Evolutionary conservation across 2,113 vertebrate species (phyloP), one percentile per base, ranked within the genome.

Genomic region (Ancistrus triradiatus): DNA sequence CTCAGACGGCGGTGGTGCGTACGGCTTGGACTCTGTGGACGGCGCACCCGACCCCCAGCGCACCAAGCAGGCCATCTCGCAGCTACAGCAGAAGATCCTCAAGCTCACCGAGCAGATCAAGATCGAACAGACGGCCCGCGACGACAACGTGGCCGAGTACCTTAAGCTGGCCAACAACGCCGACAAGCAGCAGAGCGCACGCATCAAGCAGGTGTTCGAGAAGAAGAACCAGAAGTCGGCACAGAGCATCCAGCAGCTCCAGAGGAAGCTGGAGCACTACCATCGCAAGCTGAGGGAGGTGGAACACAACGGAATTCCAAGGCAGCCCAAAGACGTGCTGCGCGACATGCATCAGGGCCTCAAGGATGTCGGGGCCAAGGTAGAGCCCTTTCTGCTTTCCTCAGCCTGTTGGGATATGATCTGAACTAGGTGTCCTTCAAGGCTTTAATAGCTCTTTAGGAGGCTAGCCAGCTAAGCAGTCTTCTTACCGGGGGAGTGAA

Each of bases 181-280:
- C 1, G 96, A 98, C 86, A 93, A 96, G 69, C 95, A 96, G 74
- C 96, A 98, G 86, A 93, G 91, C 0, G 88, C 92, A n/a, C 93
- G 95, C 28, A 97, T 98, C 81, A 98, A 98, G 61, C 95, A 98
- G 71, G 96, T 97, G 72, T 99, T 99, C 52, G 95, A 99, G 85
- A 98, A 99, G 88, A 99, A 99, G 63, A 98, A 98, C 82, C 96
- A 98, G 77, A 97, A 97, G 74, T 99, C 95, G 0, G 92, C 93
- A 1, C 95, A 98, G 76, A 93, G 89, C 35, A 98, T 99, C 80
- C 89, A 93, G 63, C 95, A 97, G 59, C 85, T 98, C 68, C 96
- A 99, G 78, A 91, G 92, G 83, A 98, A 98, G 75, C 84, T 99
- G 48, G 96, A 99, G 74, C 93, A 95, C 74, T 98, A 92, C 74